These are phyloP conservation scores for Glaucopsyche alexis DNA, from an alignment of 2,888 invertebrate species.

Conservation along the genomic window DNA sequence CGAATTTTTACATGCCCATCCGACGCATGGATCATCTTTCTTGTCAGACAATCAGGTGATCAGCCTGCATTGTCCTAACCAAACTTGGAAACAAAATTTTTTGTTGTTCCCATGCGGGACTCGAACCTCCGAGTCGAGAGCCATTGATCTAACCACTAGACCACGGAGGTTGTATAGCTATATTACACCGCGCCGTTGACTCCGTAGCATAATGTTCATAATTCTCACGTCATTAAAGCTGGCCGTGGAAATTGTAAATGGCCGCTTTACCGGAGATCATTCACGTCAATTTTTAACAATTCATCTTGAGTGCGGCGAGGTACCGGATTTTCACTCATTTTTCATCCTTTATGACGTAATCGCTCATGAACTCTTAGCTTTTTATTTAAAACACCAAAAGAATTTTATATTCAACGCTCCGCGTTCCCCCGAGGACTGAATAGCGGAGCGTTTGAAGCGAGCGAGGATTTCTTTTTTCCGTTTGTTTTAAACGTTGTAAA, in stretches of 20 bases:
- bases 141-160: too few species aligned
- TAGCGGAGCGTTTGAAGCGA: constrained; percentile 29
- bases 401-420: constrained; percentile 68
- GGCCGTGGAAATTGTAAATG: constrained; percentile 28
- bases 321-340: constrained; percentile 66
- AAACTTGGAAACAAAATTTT: too few species aligned
- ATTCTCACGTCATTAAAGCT: constrained; percentile 13
- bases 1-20: too few species aligned
- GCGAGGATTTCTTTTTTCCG: constrained; percentile 27
- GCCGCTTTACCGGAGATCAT: constrained; percentile 46
- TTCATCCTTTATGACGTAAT: constrained; percentile 72
- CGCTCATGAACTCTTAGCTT: constrained; percentile 69
- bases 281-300: constrained; percentile 63
- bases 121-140: too few species aligned
- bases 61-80: too few species aligned
- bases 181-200: not conserved
- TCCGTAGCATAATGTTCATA: constrained; percentile 1
- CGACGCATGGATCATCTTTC: too few species aligned
- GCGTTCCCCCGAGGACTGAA: constrained; percentile 43
- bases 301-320: constrained; percentile 57
- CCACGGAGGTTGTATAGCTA: too few species aligned
- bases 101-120: too few species aligned
- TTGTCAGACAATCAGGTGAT: too few species aligned
- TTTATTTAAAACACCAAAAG: constrained; percentile 65
- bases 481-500: constrained; percentile 32